Percentiles rank a stretch among this genome's conserved stretches.
These are phyloP conservation scores for Xylota segnis DNA, from an alignment of 2,888 invertebrate species.

Conservation along the genomic window DNA sequence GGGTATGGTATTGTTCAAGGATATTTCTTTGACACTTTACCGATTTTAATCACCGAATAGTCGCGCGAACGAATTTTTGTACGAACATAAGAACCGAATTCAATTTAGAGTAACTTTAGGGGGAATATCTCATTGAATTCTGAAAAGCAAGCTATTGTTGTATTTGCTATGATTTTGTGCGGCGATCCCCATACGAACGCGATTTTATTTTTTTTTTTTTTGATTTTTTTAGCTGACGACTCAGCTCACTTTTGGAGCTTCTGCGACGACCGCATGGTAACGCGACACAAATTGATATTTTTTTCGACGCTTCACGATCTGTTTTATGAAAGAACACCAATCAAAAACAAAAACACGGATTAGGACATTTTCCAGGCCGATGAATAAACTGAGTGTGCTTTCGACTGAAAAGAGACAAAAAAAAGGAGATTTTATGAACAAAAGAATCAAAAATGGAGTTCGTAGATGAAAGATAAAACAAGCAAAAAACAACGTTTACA, in stretches of 20 bases:
- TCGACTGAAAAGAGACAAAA: slow-evolving; percentile 60
- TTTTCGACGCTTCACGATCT: slow-evolving; percentile 63
- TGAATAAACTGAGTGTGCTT: slow-evolving; percentile 51
- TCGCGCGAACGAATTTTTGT: slow-evolving; percentile 21
- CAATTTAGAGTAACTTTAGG: slow-evolving; percentile 42
- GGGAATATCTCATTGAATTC: slow-evolving; percentile 3
- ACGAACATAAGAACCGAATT: slow-evolving; percentile 49
- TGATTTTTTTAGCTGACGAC: slow-evolving; percentile 24
- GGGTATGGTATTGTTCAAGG: slow-evolving; percentile 50
- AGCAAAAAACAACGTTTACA: not conserved
- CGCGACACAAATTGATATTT: slow-evolving; percentile 52
- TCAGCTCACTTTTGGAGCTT: slow-evolving; percentile 62
- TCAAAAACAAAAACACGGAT: slow-evolving; percentile 21
- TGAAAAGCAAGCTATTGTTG: slow-evolving; percentile 3
- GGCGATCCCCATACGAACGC: slow-evolving; percentile 55
- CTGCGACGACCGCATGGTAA: slow-evolving; percentile 67
- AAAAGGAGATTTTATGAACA: not conserved
- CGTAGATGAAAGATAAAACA: not conserved
- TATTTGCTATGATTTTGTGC: slow-evolving; percentile 27
- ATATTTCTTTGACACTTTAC: slow-evolving; percentile 13
- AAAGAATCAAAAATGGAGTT: not conserved
- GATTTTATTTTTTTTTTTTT: slow-evolving; percentile 3
- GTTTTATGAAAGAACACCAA: slow-evolving; percentile 32
- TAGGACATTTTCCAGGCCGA: slow-evolving; percentile 59
- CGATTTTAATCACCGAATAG: slow-evolving; percentile 13